Conservation (phyloP, 2,888 invertebrate genomes). For the Pollenia griseotomentosa region DNA sequence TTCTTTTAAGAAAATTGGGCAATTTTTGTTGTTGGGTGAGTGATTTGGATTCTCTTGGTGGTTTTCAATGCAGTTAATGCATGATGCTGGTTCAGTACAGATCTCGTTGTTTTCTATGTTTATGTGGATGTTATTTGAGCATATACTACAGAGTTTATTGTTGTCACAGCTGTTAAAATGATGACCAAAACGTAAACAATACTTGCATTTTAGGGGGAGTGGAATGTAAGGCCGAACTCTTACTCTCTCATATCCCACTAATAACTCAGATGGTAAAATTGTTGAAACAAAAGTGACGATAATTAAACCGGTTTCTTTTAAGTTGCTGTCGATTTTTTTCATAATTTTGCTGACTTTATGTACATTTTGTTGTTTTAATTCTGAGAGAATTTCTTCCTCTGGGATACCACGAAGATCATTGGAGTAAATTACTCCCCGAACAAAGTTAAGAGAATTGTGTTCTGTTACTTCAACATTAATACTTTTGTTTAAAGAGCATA, state of each 20-base stretch:
- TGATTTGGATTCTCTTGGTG: too few species aligned
- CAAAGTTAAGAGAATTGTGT: not conserved
- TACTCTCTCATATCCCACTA: slow-evolving; percentile 22
- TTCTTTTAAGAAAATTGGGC: too few species aligned
- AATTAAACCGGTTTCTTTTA: not conserved
- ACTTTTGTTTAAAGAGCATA: not conserved
- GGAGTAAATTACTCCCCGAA: slow-evolving; percentile 19
- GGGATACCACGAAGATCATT: slow-evolving; percentile 13
- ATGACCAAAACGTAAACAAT: slow-evolving; percentile 32
- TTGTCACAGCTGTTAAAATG: slow-evolving; percentile 4
- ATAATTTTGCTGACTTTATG: not conserved
- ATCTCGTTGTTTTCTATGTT: not conserved
- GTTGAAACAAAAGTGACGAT: slow-evolving; percentile 5
- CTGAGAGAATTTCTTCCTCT: not conserved
- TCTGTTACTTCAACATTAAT: slow-evolving; percentile 9
- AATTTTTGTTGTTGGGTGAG: too few species aligned
- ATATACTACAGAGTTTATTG: not conserved
- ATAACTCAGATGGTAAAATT: not conserved
- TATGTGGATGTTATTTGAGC: slow-evolving; percentile 1
- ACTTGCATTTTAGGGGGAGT: slow-evolving; percentile 5
- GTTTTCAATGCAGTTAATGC: too few species aligned
- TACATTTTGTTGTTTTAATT: slow-evolving; percentile 33
- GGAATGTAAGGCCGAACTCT: slow-evolving; percentile 39
- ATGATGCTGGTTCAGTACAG: too few species aligned
- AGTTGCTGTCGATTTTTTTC: too few species aligned